Conservation (phyloP, 2,888 invertebrate species). For the Hesperia comma region DNA sequence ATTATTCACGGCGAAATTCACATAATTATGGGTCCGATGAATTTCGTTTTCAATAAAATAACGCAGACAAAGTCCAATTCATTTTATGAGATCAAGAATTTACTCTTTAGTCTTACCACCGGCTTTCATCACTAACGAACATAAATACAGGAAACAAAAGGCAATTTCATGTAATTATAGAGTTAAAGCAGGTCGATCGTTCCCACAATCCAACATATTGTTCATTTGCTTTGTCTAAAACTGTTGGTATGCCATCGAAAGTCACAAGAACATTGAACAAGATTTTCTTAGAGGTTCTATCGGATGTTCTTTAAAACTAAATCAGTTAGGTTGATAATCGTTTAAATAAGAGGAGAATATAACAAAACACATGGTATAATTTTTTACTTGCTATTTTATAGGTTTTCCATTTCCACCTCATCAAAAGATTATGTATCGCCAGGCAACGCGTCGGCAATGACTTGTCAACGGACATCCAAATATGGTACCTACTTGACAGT, state of each 20-base stretch:
- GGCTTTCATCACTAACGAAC: constrained; percentile 35
- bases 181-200: constrained; percentile 22
- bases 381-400: too few species aligned
- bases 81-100: constrained; percentile 29
- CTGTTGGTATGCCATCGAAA: constrained; percentile 28
- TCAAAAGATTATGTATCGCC: too few species aligned
- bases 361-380: too few species aligned
- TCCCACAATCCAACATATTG: constrained; percentile 35
- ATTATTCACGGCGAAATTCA: too few species aligned
- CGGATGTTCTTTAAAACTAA: too few species aligned
- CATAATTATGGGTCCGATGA: too few species aligned
- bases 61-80: constrained; percentile 8
- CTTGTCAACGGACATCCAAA: too few species aligned
- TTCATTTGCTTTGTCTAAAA: constrained; percentile 34
- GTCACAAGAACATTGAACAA: not conserved
- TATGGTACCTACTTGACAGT: too few species aligned
- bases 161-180: constrained; percentile 39
- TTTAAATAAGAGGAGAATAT: too few species aligned
- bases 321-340: constrained; percentile 7
- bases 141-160: constrained; percentile 40
- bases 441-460: too few species aligned
- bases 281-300: not conserved
- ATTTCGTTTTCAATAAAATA: not conserved
- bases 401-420: too few species aligned
- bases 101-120: not conserved